These are phyloP conservation scores for Drosophila neonasuta DNA, from an alignment of 2,888 invertebrate genomes.

Conservation along the genomic window DNA sequence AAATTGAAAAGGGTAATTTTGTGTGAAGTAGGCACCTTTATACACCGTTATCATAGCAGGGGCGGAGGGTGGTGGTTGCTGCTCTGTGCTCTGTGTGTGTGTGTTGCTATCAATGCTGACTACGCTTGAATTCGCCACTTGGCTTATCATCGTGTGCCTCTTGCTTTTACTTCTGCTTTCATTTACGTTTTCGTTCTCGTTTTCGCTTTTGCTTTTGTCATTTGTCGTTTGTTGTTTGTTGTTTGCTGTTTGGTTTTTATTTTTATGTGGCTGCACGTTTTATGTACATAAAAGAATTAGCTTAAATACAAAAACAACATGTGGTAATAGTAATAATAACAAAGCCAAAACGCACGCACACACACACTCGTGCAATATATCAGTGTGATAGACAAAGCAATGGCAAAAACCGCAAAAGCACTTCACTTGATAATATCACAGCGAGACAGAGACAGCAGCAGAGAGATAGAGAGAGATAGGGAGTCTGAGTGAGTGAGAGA, in stretches of 20 bases:
- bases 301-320: constrained; percentile 78
- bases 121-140: constrained; percentile 76
- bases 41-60: constrained; percentile 30
- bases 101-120: constrained; percentile 68
- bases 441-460: constrained; percentile 6
- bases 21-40: constrained; percentile 78
- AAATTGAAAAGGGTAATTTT: constrained; percentile 80
- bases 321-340: constrained; percentile 76
- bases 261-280: constrained; percentile 74
- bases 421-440: constrained; percentile 75
- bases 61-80: not conserved
- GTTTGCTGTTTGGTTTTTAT: constrained; percentile 68
- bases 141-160: constrained; percentile 67
- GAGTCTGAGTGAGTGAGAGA: constrained; percentile 1
- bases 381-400: constrained; percentile 63
- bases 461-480: not conserved
- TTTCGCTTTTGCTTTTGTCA: constrained; percentile 51
- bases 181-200: constrained; percentile 33
- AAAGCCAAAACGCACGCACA: constrained; percentile 69
- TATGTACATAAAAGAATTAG: constrained; percentile 76
- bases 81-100: not conserved
- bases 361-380: constrained; percentile 39
- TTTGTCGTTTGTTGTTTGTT: constrained; percentile 56
- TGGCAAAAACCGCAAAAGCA: constrained; percentile 69
- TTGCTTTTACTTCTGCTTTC: constrained; percentile 12